Evolutionary conservation across 1,140 invertebrate species (phyloP).

Genomic region (Cecropterus lyciades): DNA sequence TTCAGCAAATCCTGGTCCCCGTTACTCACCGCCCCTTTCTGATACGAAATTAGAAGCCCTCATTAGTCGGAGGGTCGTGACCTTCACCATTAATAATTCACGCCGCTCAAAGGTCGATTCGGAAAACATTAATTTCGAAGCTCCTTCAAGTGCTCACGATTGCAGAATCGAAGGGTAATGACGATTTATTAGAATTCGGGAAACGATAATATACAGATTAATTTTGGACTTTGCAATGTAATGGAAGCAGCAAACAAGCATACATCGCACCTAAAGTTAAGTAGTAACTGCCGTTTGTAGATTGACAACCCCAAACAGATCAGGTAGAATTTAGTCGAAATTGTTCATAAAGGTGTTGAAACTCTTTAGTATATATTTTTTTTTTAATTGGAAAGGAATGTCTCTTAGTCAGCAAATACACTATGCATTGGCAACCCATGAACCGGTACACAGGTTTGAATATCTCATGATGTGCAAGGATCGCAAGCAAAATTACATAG

Average conservation of each 20-base stretch:
- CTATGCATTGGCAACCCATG: no score
- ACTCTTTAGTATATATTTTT: no score
- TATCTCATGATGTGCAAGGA: no score
- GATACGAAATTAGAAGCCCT: conserved; percentile 19
- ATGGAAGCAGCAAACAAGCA: background rate
- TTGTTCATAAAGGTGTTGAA: no score
- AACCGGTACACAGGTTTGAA: no score
- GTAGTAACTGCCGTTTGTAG: no score
- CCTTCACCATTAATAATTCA: conserved; percentile 23
- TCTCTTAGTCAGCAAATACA: no score
- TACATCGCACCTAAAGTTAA: no score
- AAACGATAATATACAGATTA: background rate
- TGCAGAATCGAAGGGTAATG: background rate
- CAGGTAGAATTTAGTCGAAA: no score
- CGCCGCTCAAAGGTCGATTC: conserved; percentile 13
- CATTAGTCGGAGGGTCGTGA: conserved; percentile 20
- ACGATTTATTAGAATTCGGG: background rate
- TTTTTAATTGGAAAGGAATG: no score
- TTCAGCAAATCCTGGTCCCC: background rate
- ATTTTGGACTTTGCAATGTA: background rate
- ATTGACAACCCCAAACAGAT: no score
- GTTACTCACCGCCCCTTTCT: background rate
- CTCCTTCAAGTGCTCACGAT: conserved; percentile 5
- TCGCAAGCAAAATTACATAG: no score
- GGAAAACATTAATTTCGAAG: conserved; percentile 19